Conservation (phyloP, 2,113 vertebrate species). For the Forbesichthys papilliferus region DNA sequence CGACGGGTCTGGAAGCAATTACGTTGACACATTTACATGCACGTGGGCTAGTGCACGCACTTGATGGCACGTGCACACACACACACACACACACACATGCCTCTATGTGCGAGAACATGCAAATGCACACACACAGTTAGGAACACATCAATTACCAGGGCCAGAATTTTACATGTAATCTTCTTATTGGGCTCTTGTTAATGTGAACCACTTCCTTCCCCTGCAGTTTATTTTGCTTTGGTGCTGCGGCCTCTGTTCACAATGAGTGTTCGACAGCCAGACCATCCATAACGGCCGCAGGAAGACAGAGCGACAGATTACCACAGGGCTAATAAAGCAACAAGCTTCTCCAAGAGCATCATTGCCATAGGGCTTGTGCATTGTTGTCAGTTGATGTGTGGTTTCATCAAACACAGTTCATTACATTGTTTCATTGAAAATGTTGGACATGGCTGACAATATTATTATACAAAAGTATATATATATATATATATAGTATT, state of each 20-base stretch:
- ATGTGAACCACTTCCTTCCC: conserved; percentile 88
- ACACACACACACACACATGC: conserved; percentile 51
- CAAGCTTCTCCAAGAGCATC: too few relatives aligned
- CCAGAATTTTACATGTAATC: conserved; percentile 78
- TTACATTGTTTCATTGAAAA: too few relatives aligned
- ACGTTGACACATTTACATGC: conserved; percentile 51
- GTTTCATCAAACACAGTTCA: too few relatives aligned
- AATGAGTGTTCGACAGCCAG: conserved; percentile 72
- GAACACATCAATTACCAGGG: conserved; percentile 79
- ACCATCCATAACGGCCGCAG: conserved; percentile 77
- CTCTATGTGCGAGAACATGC: conserved; percentile 46
- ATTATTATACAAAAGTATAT: too few relatives aligned
- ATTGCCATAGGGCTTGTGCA: too few relatives aligned
- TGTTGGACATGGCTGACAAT: too few relatives aligned
- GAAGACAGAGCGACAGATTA: conserved; percentile 35
- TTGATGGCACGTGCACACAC: conserved; percentile 12
- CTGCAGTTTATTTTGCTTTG: conserved; percentile 92
- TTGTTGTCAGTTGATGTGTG: too few relatives aligned
- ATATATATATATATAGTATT: too few relatives aligned
- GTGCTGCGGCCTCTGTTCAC: conserved; percentile 83
- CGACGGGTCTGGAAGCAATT: conserved; percentile 80
- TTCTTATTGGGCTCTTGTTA: conserved; percentile 81
- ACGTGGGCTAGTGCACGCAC: too few relatives aligned
- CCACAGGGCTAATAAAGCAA: not conserved
- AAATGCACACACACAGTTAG: conserved; percentile 49